These are phyloP conservation scores for Leptopilina clavipes DNA, from an alignment of 1,140 invertebrate species.

Conservation along the genomic window DNA sequence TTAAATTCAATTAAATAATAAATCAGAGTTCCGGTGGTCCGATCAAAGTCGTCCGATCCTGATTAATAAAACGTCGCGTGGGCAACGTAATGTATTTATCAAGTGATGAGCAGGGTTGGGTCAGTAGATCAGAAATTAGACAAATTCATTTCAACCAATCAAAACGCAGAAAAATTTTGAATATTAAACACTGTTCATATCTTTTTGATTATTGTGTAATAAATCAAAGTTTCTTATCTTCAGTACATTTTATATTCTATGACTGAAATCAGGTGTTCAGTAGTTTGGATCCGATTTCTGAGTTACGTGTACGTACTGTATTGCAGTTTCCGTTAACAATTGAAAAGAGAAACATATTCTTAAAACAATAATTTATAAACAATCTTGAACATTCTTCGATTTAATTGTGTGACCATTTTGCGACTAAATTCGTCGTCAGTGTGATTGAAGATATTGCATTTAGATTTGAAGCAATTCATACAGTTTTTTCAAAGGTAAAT, in stretches of 20 bases:
- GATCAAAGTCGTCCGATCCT: background rate
- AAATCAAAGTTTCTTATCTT: background rate
- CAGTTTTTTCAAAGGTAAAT: constrained; percentile 22
- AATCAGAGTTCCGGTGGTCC: background rate
- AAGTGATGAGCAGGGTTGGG: background rate
- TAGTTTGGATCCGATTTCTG: background rate
- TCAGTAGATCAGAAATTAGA: background rate
- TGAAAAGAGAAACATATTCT: background rate
- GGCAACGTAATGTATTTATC: background rate
- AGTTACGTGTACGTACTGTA: background rate
- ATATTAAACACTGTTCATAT: too few species aligned
- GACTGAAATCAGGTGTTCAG: background rate
- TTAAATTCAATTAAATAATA: constrained; percentile 1
- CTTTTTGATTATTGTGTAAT: too few species aligned
- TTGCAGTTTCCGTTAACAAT: background rate
- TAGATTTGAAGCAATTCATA: background rate
- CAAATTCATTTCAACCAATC: too few species aligned
- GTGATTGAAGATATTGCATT: background rate
- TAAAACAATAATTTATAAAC: background rate
- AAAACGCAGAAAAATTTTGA: too few species aligned
- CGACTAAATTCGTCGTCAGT: background rate
- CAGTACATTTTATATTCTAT: background rate
- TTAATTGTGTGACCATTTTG: background rate
- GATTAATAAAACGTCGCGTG: background rate
- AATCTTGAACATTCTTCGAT: background rate